phyloP scores from a whole-genome alignment of 2,888 invertebrate species.

The Tribolium freemani region DNA sequence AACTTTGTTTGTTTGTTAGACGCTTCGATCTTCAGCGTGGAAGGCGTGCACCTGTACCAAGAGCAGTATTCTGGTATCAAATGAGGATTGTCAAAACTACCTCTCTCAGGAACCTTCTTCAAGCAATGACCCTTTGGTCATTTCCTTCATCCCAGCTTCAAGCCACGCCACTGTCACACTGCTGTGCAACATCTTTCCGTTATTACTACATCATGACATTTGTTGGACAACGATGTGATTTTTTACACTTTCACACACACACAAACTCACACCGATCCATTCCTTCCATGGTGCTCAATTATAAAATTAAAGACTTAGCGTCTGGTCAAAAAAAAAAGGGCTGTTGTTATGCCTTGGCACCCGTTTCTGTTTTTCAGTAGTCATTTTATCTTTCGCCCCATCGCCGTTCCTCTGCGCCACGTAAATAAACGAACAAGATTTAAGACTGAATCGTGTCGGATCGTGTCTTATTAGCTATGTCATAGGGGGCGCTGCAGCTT shows the following conservation, averaged over 20 bases:
- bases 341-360: slow-evolving; percentile 58
- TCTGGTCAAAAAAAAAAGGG: slow-evolving; percentile 48
- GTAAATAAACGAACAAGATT: slow-evolving; percentile 22
- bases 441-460: slow-evolving; percentile 33
- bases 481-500: slow-evolving; percentile 29
- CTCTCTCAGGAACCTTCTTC: slow-evolving; percentile 61
- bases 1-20: slow-evolving; percentile 75
- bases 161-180: slow-evolving; percentile 33
- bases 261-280: slow-evolving; percentile 68
- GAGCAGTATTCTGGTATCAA: slow-evolving; percentile 75
- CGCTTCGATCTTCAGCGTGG: slow-evolving; percentile 95
- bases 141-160: slow-evolving; percentile 38
- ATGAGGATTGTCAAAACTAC: slow-evolving; percentile 58
- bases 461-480: slow-evolving; percentile 29
- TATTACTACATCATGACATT: neutral
- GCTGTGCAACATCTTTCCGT: slow-evolving; percentile 31
- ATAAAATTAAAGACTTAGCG: slow-evolving; percentile 54
- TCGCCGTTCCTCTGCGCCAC: slow-evolving; percentile 14
- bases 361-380: slow-evolving; percentile 37
- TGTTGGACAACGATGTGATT: slow-evolving; percentile 40
- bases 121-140: slow-evolving; percentile 56
- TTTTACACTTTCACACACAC: slow-evolving; percentile 55
- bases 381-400: slow-evolving; percentile 8
- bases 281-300: slow-evolving; percentile 81
- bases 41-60: slow-evolving; percentile 88